These are phyloP conservation scores for Pseudorhiza aurosa DNA, from an alignment of 30 jellyfish, hydroid and myxozoan genomes.

Conservation along the genomic window DNA sequence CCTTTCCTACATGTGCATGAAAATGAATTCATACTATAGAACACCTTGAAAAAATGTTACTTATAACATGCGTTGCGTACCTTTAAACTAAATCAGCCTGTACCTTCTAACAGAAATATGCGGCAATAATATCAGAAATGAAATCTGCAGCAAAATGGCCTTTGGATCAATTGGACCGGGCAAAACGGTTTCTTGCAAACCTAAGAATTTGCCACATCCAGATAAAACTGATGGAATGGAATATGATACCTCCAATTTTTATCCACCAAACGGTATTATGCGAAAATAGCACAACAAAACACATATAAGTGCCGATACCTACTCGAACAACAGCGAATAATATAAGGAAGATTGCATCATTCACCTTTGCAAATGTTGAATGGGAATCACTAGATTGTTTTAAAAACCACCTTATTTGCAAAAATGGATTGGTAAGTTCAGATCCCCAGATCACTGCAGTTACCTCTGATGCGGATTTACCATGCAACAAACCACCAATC, in stretches of 20 bases:
- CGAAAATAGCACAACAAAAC: conserved; percentile 22
- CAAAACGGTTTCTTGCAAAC: conserved; percentile 31
- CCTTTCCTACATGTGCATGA: no score
- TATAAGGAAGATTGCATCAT: conserved; percentile 55
- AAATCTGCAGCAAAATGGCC: no score
- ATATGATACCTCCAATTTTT: conserved; percentile 70
- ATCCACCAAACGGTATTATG: conserved; percentile 49
- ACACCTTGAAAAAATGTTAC: no score
- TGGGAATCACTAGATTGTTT: conserved; percentile 36
- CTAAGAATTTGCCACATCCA: conserved; percentile 72
- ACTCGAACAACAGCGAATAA: conserved; percentile 64
- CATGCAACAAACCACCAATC: conserved; percentile 56
- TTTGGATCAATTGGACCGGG: no score
- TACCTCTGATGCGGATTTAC: conserved; percentile 75
- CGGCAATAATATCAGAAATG: no score
- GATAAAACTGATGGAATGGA: conserved; percentile 57
- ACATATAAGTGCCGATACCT: conserved; percentile 61
- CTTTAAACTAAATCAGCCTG: no score
- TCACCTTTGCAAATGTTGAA: conserved; percentile 52
- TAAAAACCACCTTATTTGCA: conserved; percentile 85
- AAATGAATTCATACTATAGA: no score
- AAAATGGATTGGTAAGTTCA: conserved; percentile 85
- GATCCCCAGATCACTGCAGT: conserved; percentile 89
- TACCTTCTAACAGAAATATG: no score
- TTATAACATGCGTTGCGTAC: no score